Evolutionary conservation across 2,113 vertebrate species (phyloP).

Genomic region (Sapayoa aenigma): DNA sequence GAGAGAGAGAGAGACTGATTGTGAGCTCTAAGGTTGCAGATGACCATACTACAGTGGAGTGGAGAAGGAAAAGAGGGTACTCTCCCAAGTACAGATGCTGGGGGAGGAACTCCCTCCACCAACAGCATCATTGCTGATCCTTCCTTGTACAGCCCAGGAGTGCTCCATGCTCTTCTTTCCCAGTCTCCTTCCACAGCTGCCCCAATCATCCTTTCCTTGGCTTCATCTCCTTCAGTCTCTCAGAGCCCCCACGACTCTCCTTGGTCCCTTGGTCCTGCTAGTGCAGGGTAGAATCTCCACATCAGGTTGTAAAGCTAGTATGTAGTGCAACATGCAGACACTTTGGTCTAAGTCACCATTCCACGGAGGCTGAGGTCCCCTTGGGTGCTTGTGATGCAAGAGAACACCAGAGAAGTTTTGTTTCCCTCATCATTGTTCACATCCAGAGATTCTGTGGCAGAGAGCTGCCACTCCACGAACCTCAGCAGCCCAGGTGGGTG

Average conservation of each 20-base stretch:
- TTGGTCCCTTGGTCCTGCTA: background rate
- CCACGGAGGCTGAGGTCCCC: background rate
- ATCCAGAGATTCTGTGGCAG: background rate
- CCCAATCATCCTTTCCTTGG: background rate
- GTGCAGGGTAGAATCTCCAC: background rate
- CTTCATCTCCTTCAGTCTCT: background rate
- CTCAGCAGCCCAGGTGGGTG: background rate
- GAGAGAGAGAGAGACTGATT: background rate
- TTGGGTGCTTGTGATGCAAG: accelerated
- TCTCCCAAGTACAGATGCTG: background rate
- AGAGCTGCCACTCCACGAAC: background rate
- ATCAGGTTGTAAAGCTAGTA: background rate
- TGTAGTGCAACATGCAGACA: background rate
- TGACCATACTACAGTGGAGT: background rate
- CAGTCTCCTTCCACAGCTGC: background rate
- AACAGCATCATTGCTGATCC: accelerated
- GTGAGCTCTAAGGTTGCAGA: background rate
- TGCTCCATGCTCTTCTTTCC: background rate
- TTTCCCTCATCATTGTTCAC: background rate
- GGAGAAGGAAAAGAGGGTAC: background rate
- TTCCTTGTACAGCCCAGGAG: background rate
- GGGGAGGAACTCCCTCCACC: background rate
- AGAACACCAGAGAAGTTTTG: background rate
- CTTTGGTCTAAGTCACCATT: accelerated
- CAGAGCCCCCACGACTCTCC: background rate